These are phyloP conservation scores for Crypturellus tataupa DNA, from an alignment of 2,797 vertebrate genomes.

Conservation along the genomic window DNA sequence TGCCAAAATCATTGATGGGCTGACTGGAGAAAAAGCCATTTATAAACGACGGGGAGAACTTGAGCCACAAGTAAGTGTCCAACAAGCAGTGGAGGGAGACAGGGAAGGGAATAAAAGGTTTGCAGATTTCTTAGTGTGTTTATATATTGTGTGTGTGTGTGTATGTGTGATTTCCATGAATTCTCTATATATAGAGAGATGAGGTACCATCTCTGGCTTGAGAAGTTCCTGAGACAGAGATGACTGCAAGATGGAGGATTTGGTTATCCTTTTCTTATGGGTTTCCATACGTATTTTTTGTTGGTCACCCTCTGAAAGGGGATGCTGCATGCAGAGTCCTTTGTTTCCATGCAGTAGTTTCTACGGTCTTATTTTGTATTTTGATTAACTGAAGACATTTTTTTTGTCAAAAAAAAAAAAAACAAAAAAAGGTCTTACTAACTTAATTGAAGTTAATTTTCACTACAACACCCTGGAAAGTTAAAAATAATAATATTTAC, in stretches of 20 bases:
- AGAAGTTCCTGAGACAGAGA: neutral
- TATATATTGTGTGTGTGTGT: neutral
- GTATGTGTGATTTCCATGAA: neutral
- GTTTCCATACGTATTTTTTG: neutral
- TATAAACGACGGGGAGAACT: slow-evolving; percentile 94
- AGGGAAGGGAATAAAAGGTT: neutral
- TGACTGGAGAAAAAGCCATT: slow-evolving; percentile 95
- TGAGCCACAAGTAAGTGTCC: slow-evolving; percentile 90
- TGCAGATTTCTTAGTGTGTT: neutral
- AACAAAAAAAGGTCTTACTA: neutral
- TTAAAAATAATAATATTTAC: neutral
- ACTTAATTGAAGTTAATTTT: neutral
- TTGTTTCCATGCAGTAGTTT: neutral
- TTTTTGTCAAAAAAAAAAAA: neutral
- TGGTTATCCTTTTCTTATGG: neutral
- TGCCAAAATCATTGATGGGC: slow-evolving; percentile 95
- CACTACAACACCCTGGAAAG: neutral
- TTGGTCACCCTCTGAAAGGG: neutral
- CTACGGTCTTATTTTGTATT: neutral
- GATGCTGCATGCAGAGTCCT: neutral
- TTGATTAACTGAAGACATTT: neutral
- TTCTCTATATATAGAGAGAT: neutral
- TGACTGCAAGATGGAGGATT: neutral
- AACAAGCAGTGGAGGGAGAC: neutral
- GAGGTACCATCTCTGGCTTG: neutral